These are phyloP conservation scores for Eurystomus gularis DNA, from an alignment of 2,113 vertebrate species.

Conservation along the genomic window DNA sequence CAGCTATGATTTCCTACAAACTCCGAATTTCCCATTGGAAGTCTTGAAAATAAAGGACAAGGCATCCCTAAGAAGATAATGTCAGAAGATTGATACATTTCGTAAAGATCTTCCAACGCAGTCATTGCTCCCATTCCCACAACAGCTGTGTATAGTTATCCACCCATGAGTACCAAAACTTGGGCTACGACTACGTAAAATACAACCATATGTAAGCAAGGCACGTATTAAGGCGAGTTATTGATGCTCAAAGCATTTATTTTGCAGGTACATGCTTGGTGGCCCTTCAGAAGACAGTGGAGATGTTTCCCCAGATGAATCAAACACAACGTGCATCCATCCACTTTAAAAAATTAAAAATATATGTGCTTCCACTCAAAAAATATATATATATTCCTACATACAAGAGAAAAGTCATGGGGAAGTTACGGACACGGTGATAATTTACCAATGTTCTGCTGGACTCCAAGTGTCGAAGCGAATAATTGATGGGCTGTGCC, in stretches of 20 bases:
- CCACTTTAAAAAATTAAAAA: not conserved
- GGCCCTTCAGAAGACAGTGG: not conserved
- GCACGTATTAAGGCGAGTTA: too few species aligned
- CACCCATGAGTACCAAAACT: too few species aligned
- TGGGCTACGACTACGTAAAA: not conserved
- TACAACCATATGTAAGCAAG: not conserved
- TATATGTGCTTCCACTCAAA: not conserved
- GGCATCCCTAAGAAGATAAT: not conserved
- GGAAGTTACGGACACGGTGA: not conserved
- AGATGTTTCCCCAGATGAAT: not conserved
- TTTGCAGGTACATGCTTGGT: not conserved
- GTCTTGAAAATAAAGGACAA: not conserved
- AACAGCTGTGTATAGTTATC: not conserved
- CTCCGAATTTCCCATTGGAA: not conserved
- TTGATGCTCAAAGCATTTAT: not conserved
- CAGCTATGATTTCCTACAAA: not conserved
- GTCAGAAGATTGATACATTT: not conserved
- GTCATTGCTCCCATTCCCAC: not conserved
- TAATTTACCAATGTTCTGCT: not conserved
- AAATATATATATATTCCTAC: not conserved
- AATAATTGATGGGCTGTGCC: slow-evolving; percentile 68
- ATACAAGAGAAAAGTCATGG: not conserved
- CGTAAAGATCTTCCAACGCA: slow-evolving; percentile 35
- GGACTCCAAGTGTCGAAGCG: slow-evolving; percentile 43
- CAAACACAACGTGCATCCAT: not conserved